Evolutionary conservation across 2,113 vertebrate species (phyloP), one percentile per base, ranked within the genome.

Genomic region (Benitochromis conjunctus): DNA sequence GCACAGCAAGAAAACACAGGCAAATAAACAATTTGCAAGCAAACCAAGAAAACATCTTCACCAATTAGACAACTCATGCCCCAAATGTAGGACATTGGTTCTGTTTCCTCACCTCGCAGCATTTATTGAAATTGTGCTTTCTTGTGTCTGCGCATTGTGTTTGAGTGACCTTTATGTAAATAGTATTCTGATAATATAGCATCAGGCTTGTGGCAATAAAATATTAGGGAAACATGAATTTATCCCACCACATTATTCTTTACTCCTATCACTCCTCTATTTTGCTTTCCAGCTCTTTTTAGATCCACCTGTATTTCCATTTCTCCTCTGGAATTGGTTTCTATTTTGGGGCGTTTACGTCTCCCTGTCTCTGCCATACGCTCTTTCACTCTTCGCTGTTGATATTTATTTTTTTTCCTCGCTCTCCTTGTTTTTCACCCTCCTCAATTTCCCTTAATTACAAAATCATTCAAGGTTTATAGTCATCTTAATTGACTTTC

Each of bases 381-480:
- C 53, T 69, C 34, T 21, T 43, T 89, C 71, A 16, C 46, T 88
- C 71, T 36, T 88, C 88, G n/a, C 83, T 81, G n/a, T 88, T 82
- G 10, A 26, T 76, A 13, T 79, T 79, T 88, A n/a, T 26, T 26
- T 26, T 41, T 66, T 62, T 48, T 87, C 57, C n/a, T 53, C n/a
- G 0, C 81, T 89, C 43, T 86, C 64, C 87, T 82, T 88, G 54
- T 93, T 92, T 92, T 93, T 90, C 80, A 83, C 86, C 79, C 89
- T 86, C 74, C 79, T 91, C 84, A 89, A 85, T 90, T 91, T 91
- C 89, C 86, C 36, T 77, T 95, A 94, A 95, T 94, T 94, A 92
- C 79, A 90, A 92, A 94, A 91, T 93, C 89, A 94, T 93, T 94
- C 90, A 85, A 93, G 92, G 94, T 93, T 94, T 92, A 89, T 86